phyloP scores from a whole-genome alignment of 1,140 invertebrate genomes.

The Phortica variegata region DNA sequence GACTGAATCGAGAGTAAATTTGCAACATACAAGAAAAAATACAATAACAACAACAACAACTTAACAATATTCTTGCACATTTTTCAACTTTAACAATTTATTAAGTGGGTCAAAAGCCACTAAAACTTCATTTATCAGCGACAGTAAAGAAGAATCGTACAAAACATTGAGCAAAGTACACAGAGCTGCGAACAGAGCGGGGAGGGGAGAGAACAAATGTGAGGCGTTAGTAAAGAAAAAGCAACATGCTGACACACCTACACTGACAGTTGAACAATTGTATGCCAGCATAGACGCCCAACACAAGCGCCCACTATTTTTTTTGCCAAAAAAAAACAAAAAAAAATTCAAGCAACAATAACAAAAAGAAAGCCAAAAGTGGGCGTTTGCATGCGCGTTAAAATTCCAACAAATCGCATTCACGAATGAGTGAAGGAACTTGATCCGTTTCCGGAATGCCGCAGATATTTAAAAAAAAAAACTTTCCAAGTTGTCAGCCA shows the following conservation, averaged over 20 bases:
- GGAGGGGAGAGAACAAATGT: too few species aligned
- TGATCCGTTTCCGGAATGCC: conserved; percentile 53
- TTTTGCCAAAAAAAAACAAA: too few species aligned
- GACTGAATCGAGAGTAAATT: neutral
- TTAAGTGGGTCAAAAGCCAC: conserved; percentile 57
- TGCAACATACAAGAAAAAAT: neutral
- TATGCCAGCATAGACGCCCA: conserved; percentile 10
- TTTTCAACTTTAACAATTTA: conserved; percentile 56
- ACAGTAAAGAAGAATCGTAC: conserved; percentile 28
- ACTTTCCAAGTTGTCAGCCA: neutral
- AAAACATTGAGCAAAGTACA: neutral
- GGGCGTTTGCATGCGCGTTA: conserved; percentile 37
- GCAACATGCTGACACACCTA: too few species aligned
- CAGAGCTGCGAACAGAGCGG: conserved; percentile 7
- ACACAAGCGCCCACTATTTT: neutral
- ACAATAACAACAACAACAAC: conserved; percentile 2
- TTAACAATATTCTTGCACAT: conserved; percentile 50
- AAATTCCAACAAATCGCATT: conserved; percentile 53
- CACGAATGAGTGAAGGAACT: conserved; percentile 52
- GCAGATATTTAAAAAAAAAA: conserved; percentile 38
- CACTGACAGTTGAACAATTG: conserved; percentile 22
- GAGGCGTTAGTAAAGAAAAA: too few species aligned
- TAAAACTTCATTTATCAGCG: conserved; percentile 57
- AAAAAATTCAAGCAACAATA: neutral
- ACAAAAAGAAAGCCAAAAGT: neutral